phyloP scores from a whole-genome alignment of 2,113 vertebrate species.

The Poecile atricapillus region DNA sequence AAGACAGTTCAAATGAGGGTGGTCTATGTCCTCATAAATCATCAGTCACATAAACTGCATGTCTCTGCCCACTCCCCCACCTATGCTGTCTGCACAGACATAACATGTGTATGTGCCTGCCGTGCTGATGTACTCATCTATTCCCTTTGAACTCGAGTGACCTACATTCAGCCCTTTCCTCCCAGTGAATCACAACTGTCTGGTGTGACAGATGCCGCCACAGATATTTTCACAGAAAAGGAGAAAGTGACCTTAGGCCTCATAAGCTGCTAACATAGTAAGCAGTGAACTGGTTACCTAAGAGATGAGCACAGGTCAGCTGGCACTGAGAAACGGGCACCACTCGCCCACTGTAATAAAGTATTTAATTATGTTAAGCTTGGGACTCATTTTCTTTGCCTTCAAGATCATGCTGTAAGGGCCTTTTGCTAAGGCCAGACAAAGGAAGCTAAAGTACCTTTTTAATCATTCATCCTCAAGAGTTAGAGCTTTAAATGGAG shows the following conservation, averaged over 20 bases:
- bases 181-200: conserved; percentile 15
- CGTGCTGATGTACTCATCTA: not conserved
- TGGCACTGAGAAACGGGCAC: not conserved
- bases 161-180: conserved; percentile 32
- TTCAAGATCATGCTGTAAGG: not conserved
- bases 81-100: not conserved
- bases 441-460: not conserved
- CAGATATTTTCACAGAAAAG: not conserved
- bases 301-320: not conserved
- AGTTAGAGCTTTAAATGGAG: not conserved
- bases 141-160: conserved; percentile 10
- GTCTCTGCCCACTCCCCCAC: not conserved
- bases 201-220: conserved; percentile 14
- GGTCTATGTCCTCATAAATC: not conserved
- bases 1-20: not conserved
- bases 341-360: not conserved
- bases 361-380: not conserved
- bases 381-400: not conserved
- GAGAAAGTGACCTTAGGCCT: conserved; percentile 15
- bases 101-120: not conserved
- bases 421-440: not conserved
- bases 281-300: not conserved
- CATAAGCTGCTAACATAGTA: not conserved
- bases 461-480: conserved; percentile 1
- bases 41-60: not conserved